Percentiles rank a stretch among this genome's conserved stretches.
phyloP scores from a whole-genome alignment of 2,113 vertebrate genomes.

The Aplodontia rufa region DNA sequence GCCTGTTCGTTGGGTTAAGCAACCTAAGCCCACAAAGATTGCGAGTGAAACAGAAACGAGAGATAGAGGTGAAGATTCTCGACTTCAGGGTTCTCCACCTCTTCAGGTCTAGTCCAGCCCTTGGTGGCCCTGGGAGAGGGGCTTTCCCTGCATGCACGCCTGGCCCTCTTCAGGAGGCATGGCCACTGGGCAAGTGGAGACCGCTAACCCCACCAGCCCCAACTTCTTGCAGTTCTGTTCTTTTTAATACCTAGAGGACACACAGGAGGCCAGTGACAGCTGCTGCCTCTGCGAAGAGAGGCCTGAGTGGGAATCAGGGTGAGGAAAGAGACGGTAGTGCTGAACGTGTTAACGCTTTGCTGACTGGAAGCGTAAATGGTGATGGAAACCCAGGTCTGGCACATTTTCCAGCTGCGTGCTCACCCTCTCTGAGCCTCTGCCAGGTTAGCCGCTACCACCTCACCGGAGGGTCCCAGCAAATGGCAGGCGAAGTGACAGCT shows the following conservation, averaged over 20 bases:
- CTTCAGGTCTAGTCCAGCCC: too few relatives aligned
- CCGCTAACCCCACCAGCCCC: not conserved
- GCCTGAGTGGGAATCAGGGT: not conserved
- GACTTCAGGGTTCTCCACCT: not conserved
- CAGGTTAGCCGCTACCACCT: fast-evolving
- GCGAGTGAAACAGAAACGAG: not conserved
- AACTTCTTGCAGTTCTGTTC: not conserved
- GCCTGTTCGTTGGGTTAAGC: not conserved
- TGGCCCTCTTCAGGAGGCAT: not conserved
- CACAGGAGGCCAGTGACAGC: not conserved
- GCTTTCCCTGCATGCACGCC: fast-evolving
- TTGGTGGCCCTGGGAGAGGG: too few relatives aligned
- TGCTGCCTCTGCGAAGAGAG: not conserved
- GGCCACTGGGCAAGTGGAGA: not conserved
- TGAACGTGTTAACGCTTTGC: too few relatives aligned
- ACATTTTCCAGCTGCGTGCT: fast-evolving
- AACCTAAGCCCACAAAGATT: not conserved
- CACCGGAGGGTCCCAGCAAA: too few relatives aligned
- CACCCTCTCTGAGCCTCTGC: not conserved
- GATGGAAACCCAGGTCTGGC: not conserved
- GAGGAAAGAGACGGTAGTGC: not conserved
- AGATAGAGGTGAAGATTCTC: not conserved
- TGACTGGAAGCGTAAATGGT: not conserved
- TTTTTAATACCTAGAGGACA: not conserved
- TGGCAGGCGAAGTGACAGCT: not conserved